Evolutionary conservation across 2,888 invertebrate species (phyloP).

Genomic region (Vandiemenella viatica): DNA sequence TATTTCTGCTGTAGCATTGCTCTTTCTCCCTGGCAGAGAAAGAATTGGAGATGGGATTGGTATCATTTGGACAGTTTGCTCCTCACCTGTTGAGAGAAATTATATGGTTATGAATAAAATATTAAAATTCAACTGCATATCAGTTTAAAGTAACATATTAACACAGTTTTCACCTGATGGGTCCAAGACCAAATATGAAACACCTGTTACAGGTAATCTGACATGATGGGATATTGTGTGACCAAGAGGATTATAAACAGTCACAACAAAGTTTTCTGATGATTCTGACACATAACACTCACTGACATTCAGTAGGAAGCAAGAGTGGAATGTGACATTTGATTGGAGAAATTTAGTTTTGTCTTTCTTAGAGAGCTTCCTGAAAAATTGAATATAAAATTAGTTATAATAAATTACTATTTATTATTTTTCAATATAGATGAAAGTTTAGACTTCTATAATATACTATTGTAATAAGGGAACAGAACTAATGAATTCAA

Average conservation of each 20-base stretch:
- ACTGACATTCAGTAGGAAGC: slow-evolving; percentile 58
- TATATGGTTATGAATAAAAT: no score
- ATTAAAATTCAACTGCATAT: no score
- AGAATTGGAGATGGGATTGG: slow-evolving; percentile 24
- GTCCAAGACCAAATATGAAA: slow-evolving; percentile 44
- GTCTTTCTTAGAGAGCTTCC: no score
- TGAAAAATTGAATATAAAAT: no score
- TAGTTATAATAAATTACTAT: no score
- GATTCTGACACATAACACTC: slow-evolving; percentile 51
- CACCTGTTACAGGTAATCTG: slow-evolving; percentile 43
- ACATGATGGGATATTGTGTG: slow-evolving; percentile 41
- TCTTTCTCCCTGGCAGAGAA: slow-evolving; percentile 25
- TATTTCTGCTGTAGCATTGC: slow-evolving; percentile 25
- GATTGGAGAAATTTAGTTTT: no score
- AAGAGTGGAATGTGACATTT: slow-evolving; percentile 30
- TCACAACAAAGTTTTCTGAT: slow-evolving; percentile 46
- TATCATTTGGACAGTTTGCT: slow-evolving; percentile 21
- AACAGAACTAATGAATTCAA: no score
- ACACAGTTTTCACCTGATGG: slow-evolving; percentile 38
- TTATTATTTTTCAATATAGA: no score
- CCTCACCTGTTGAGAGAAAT: slow-evolving; percentile 29
- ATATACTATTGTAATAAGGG: no score
- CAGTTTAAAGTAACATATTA: no score
- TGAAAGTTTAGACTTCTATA: no score
- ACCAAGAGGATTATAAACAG: slow-evolving; percentile 68